Conservation (phyloP, 1,140 invertebrate genomes). For the Pristionchus pacificus region DNA sequence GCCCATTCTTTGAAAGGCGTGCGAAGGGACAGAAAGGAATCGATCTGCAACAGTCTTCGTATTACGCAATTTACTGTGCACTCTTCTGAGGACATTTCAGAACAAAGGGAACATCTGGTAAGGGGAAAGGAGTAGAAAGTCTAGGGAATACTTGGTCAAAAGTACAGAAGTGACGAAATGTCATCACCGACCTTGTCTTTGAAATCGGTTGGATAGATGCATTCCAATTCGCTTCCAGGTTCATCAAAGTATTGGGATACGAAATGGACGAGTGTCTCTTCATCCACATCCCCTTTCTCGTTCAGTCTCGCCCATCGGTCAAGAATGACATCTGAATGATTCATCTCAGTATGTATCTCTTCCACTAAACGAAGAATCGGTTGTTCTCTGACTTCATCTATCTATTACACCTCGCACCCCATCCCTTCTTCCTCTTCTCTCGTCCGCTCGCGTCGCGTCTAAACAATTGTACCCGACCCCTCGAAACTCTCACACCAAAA, state of each 20-base stretch:
- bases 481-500: conserved; percentile 12
- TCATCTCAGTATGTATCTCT: not conserved
- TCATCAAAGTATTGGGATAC: conserved; percentile 46
- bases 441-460: conserved; percentile 15
- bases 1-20: not conserved
- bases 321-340: conserved; percentile 40
- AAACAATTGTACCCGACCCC: too few species aligned
- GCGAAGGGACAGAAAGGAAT: not conserved
- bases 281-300: conserved; percentile 27
- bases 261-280: conserved; percentile 30
- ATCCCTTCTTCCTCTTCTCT: conserved; percentile 5
- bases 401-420: too few species aligned
- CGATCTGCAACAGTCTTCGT: conserved; percentile 2
- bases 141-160: not conserved
- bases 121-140: not conserved
- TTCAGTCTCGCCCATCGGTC: conserved; percentile 38
- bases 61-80: conserved; percentile 22
- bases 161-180: not conserved
- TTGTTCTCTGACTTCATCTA: conserved; percentile 3
- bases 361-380: conserved; percentile 4
- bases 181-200: conserved; percentile 21
- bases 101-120: conserved; percentile 2
- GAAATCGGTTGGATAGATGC: conserved; percentile 40
- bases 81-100: not conserved
- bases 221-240: conserved; percentile 48